Base-by-base conservation (phyloP, 2,113 vertebrate genomes). In the Leucosticte australis region DNA sequence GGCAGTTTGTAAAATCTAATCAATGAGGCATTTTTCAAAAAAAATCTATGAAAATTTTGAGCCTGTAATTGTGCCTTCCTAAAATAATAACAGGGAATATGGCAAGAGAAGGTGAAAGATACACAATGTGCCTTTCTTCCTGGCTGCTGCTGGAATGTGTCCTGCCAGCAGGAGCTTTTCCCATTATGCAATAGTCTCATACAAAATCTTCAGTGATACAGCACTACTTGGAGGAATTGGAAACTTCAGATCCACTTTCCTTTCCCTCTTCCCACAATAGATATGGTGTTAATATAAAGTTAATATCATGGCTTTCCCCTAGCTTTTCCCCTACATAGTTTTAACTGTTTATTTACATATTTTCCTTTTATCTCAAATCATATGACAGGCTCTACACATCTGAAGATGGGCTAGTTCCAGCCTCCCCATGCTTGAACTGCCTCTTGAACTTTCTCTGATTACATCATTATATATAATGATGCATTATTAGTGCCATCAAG, bases 391-490 rank as follows among this genome's bases (percentile, higher is more conserved):
- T 83, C 41, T 73, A 31, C 42, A 26, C 33, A 44, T 94, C 71
- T 90, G 75, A 91, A 88, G 90, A 93, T 65, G 57, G 74, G 70
- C 75, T 91, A 79, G 79, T 81, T 93, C 55, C 82, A 95, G 75
- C 78, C 57, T 94, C 83, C 76, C 75, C 41, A 52, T 79, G 74
- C 55, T 94, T 95, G 87, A 96, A 85, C 84, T 94, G 59, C 94
- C 84, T 95, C 93, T 96, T 97, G 94, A 95, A 95, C 94, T 92
- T 94, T 92, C 89, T 79, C 91, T 95, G 94, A 95, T 97, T 94
- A 94, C 83, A 91, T 87, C 91, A 89, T 92, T 97, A 94, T 65
- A 82, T 37, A 87, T 92, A 96, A 95, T 96, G 89, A 95, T 65
- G 67, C 85, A 57, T 94, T 96, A 96, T 95, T 96, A 97, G 78